phyloP scores from a whole-genome alignment of 2,797 vertebrate genomes.

The Etheostoma nigrum region DNA sequence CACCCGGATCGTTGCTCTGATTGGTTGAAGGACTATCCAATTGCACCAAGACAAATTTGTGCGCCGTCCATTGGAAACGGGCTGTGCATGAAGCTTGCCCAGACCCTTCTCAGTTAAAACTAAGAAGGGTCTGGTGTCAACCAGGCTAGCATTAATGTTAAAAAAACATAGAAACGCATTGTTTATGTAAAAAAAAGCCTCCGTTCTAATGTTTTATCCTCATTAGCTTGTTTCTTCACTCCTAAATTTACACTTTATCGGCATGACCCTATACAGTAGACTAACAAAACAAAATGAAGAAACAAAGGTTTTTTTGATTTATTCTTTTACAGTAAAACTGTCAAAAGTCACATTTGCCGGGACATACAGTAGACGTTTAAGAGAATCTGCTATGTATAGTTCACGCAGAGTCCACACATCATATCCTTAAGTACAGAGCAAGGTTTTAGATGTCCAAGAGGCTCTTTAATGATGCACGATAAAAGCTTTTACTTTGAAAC shows the following conservation, averaged over 20 bases:
- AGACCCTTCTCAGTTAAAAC: no score
- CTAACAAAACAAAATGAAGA: background rate
- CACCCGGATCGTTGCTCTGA: no score
- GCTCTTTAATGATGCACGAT: background rate
- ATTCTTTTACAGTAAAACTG: background rate
- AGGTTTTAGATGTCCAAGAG: background rate
- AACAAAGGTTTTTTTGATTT: background rate
- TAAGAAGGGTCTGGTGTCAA: no score
- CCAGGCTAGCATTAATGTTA: background rate
- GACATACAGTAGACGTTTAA: background rate
- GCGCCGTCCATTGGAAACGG: no score
- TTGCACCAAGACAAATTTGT: no score
- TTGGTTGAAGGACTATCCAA: no score
- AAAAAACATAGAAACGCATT: background rate
- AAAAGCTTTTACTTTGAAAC: constrained; percentile 21
- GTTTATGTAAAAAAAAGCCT: background rate
- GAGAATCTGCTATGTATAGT: background rate
- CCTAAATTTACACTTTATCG: no score
- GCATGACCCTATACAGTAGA: no score
- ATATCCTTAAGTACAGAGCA: background rate
- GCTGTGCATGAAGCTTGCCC: no score
- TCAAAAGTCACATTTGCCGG: background rate
- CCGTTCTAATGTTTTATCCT: background rate
- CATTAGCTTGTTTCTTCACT: background rate
- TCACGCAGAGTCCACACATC: background rate